phyloP scores from a whole-genome alignment of 2,888 invertebrate genomes.

The Perizoma affinitatum region DNA sequence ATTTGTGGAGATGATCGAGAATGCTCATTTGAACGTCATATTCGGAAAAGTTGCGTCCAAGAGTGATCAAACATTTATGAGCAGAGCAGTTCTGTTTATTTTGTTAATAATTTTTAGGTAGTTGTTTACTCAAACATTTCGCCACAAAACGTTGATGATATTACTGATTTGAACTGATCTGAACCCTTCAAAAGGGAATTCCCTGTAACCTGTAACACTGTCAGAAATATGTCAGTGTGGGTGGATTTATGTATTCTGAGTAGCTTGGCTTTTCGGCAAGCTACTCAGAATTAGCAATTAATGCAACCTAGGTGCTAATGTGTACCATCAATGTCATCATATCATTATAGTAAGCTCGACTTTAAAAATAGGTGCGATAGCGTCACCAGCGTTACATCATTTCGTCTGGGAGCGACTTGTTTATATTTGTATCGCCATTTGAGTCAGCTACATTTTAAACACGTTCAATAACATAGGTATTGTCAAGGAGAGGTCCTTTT shows the following conservation, averaged over 20 bases:
- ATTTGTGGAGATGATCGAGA: slow-evolving; percentile 62
- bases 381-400: slow-evolving; percentile 71
- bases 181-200: too few species aligned
- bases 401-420: slow-evolving; percentile 60
- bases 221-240: too few species aligned
- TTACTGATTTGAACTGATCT: too few species aligned
- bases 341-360: slow-evolving; percentile 48
- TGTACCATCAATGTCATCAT: slow-evolving; percentile 54
- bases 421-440: slow-evolving; percentile 61
- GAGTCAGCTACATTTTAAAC: slow-evolving; percentile 44
- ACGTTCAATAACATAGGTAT: slow-evolving; percentile 34
- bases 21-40: slow-evolving; percentile 37
- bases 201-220: too few species aligned
- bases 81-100: too few species aligned
- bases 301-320: slow-evolving; percentile 19
- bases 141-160: too few species aligned
- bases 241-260: neutral
- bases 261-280: neutral
- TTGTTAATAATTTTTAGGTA: too few species aligned
- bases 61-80: neutral
- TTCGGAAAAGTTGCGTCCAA: slow-evolving; percentile 9
- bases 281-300: slow-evolving; percentile 1
- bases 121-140: too few species aligned
- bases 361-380: slow-evolving; percentile 65
- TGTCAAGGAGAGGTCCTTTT: slow-evolving; percentile 26